Evolutionary conservation across 1,140 invertebrate genomes (phyloP), one percentile per base, ranked within the genome.

Genomic region (Cydia fagiglandana): DNA sequence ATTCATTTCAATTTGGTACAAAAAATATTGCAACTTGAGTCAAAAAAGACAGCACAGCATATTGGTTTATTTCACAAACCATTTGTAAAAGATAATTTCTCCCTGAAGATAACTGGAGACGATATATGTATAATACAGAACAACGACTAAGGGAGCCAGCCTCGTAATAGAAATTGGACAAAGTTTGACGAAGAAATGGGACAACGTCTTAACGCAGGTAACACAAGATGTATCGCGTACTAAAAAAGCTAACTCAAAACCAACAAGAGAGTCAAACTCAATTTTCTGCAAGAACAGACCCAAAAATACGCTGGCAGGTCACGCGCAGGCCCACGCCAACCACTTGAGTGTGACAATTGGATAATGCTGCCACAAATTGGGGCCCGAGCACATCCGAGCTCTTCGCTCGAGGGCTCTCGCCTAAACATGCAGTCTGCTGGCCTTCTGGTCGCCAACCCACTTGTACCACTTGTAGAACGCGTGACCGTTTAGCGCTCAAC

Each of bases 271-370:
- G 3, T 47, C 2, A 17, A 53, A 53, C 15, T 17, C 1, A 6
- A 53, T 17, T n/a, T n/a, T 53, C 50, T 53, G 30, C 66, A 24
- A 41, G 66, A 17, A 80, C 78, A 81, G 75, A 75, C 80, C 80
- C 53, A 73, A 73, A 85, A 88, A 91, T 86, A 85, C 76, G 82
- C 83, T 84, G 82, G 78, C 84, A 86, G 86, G 88, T 90, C 88
- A 88, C 90, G 88, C 88, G 86, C 80, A 83, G 82, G 90, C 90
- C 89, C 88, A 92, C 90, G 90, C 90, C 86, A 90, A 90, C 86
- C 86, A 87, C 80, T 92, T 91, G 84, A 83, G 83, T 88, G 80
- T 81, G 79, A 76, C 88, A 91, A 92, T 92, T 92, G 90, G 85
- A 92, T 92, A 92, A 91, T 92, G 86, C 81, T 83, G 79, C 79